Evolutionary conservation across 2,113 vertebrate species (phyloP).

Genomic region (Calcarius ornatus): DNA sequence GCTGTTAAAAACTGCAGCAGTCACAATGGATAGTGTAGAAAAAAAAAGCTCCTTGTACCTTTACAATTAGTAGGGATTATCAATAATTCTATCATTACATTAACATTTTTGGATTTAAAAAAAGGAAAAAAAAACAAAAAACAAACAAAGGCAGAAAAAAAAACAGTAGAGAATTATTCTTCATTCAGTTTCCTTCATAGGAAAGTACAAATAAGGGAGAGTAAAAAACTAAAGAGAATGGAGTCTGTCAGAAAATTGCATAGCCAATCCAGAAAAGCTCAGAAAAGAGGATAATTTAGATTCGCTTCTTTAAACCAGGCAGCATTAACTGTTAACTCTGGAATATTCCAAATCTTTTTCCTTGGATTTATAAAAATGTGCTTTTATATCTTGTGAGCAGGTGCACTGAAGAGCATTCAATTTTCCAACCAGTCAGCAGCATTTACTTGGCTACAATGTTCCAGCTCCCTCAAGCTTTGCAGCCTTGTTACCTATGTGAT

Average conservation of each 20-base stretch:
- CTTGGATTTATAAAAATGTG: background rate
- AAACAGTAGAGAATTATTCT: background rate
- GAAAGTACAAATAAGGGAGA: background rate
- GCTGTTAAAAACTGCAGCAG: background rate
- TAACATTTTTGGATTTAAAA: background rate
- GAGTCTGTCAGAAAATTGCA: background rate
- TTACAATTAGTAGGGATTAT: background rate
- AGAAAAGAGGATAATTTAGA: background rate
- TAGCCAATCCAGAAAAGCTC: background rate
- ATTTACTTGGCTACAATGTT: background rate
- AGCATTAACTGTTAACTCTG: background rate
- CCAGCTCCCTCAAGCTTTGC: background rate
- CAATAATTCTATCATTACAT: background rate
- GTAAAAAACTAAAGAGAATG: background rate
- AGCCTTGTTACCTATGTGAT: background rate
- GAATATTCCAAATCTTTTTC: background rate
- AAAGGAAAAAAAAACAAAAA: accelerated
- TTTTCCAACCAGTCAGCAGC: background rate
- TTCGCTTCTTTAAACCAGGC: background rate
- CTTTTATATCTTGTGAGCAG: background rate
- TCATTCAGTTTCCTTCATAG: background rate
- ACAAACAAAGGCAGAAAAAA: background rate
- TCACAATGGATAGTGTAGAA: background rate
- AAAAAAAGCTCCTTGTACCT: background rate
- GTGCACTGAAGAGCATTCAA: background rate